These are phyloP conservation scores for Pyxicephalus adspersus DNA, from an alignment of 2,113 vertebrate species.

Conservation along the genomic window DNA sequence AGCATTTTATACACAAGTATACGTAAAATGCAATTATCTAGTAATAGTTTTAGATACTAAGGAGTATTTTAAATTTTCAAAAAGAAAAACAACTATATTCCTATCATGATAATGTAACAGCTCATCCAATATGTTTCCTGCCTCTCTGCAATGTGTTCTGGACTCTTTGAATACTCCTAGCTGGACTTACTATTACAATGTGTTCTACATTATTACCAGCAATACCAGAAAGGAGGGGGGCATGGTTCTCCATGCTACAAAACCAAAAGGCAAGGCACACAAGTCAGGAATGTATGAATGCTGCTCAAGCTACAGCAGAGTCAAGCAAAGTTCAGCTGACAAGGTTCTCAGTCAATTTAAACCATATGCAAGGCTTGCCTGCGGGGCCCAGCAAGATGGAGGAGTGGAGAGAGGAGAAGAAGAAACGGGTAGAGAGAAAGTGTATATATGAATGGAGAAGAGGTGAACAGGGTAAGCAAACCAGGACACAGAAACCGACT, in stretches of 20 bases:
- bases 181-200: not conserved
- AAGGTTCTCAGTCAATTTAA: slow-evolving; percentile 53
- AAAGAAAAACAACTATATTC: too few relatives aligned
- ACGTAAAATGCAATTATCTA: not conserved
- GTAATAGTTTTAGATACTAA: too few relatives aligned
- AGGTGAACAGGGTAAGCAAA: not conserved
- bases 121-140: not conserved
- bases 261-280: slow-evolving; percentile 14
- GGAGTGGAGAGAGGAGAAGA: too few relatives aligned
- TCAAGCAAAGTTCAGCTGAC: slow-evolving; percentile 55
- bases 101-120: too few relatives aligned
- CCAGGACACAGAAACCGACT: not conserved
- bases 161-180: not conserved
- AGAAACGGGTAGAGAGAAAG: not conserved
- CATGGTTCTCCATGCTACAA: slow-evolving; percentile 5
- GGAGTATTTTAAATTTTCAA: too few relatives aligned
- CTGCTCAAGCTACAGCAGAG: slow-evolving; percentile 40
- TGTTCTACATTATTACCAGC: slow-evolving; percentile 18
- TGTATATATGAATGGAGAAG: too few relatives aligned
- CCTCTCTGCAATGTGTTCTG: not conserved
- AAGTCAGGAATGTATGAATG: slow-evolving; percentile 39
- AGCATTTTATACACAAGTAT: too few relatives aligned
- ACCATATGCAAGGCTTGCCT: slow-evolving; percentile 55
- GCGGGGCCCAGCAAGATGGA: slow-evolving; percentile 14
- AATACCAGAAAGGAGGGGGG: slow-evolving; percentile 1